Evolutionary conservation across 2,113 vertebrate species (phyloP).

Genomic region (Benitochromis conjunctus): DNA sequence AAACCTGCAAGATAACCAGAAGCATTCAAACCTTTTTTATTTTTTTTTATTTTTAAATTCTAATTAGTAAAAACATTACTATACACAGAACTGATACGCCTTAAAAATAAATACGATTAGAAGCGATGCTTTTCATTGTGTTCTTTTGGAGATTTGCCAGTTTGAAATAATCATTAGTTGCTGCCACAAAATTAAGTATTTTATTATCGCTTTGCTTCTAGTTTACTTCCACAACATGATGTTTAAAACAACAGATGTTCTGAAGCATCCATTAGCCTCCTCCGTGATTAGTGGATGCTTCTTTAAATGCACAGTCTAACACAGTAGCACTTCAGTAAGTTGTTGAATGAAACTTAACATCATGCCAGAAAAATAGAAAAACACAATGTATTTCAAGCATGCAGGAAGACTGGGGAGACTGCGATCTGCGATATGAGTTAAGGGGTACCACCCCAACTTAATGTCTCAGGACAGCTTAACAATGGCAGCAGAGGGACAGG

Average conservation of each 20-base stretch:
- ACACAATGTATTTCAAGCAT: not conserved
- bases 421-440: not conserved
- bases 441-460: not conserved
- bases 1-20: constrained; percentile 73
- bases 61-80: no score
- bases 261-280: not conserved
- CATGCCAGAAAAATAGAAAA: not conserved
- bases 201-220: not conserved
- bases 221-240: not conserved
- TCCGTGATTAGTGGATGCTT: not conserved
- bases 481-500: not conserved
- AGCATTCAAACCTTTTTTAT: not conserved
- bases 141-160: not conserved
- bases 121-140: not conserved
- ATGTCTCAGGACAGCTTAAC: not conserved
- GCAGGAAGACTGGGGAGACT: not conserved
- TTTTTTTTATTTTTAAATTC: not conserved
- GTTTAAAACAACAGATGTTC: not conserved
- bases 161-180: not conserved
- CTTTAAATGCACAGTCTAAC: not conserved
- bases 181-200: not conserved
- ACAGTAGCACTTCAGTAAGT: not conserved
- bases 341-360: not conserved
- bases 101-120: not conserved
- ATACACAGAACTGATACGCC: not conserved